Percentiles rank a stretch among this genome's conserved stretches.
phyloP scores from a whole-genome alignment of 2,888 invertebrate genomes.

The Hydriomena furcata region DNA sequence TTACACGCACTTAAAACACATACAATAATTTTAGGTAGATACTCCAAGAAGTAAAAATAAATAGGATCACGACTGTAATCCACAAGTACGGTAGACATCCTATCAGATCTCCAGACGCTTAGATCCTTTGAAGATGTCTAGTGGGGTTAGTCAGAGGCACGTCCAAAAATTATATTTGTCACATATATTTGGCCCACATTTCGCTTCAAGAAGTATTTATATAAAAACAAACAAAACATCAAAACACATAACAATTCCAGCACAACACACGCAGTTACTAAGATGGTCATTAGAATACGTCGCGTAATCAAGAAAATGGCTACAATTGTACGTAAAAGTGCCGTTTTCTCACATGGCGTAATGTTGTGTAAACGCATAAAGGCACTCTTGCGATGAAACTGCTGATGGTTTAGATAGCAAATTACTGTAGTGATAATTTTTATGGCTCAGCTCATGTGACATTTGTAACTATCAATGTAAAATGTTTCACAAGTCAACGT shows the following conservation, averaged over 20 bases:
- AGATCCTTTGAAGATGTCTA: too few species aligned
- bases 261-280: slow-evolving; percentile 30
- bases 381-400: slow-evolving; percentile 16
- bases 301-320: slow-evolving; percentile 48
- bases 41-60: too few species aligned
- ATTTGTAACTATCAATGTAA: background rate
- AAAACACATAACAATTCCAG: slow-evolving; percentile 19
- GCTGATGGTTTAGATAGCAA: slow-evolving; percentile 3
- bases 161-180: too few species aligned
- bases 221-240: slow-evolving; percentile 12
- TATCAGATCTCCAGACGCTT: too few species aligned
- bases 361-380: slow-evolving; percentile 54
- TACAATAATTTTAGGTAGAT: too few species aligned
- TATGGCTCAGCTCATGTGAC: background rate
- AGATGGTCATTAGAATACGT: slow-evolving; percentile 47
- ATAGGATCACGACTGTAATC: too few species aligned
- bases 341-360: slow-evolving; percentile 48
- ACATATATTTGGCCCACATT: too few species aligned
- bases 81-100: too few species aligned
- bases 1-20: too few species aligned
- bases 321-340: slow-evolving; percentile 46
- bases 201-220: too few species aligned
- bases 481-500: too few species aligned
- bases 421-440: slow-evolving; percentile 5
- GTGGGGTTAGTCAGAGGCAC: too few species aligned